A percentile compares a stretch with the other conserved stretches of the same genome.
These are phyloP conservation scores for Lutraria rhynchaena DNA, from an alignment of 1,140 invertebrate species.

Conservation along the genomic window DNA sequence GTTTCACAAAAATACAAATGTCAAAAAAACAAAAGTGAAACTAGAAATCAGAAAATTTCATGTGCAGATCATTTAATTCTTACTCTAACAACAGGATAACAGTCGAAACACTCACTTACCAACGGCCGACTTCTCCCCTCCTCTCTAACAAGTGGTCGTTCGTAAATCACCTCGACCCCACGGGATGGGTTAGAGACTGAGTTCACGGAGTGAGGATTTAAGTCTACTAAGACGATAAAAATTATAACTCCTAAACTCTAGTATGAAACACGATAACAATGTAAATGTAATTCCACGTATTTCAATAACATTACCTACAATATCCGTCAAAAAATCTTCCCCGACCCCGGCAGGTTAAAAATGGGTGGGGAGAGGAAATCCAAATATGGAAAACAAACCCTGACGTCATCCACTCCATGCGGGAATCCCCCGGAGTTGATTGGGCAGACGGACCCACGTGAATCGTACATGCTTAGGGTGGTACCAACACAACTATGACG, in stretches of 20 bases:
- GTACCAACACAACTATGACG: constrained; percentile 62
- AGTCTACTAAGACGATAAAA: too few species aligned
- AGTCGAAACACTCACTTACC: too few species aligned
- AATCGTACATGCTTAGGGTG: constrained; percentile 70
- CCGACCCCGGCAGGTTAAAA: constrained; percentile 67
- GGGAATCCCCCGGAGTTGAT: constrained; percentile 68
- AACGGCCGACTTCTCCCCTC: too few species aligned
- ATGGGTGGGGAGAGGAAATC: constrained; percentile 73
- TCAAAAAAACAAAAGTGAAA: constrained; percentile 3
- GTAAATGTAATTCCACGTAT: background rate
- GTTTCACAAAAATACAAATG: too few species aligned
- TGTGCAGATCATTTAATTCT: too few species aligned
- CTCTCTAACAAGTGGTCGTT: constrained; percentile 38
- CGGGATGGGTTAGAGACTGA: constrained; percentile 47
- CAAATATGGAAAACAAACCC: constrained; percentile 67
- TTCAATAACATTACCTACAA: background rate
- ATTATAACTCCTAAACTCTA: background rate
- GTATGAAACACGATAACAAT: background rate
- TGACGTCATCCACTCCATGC: constrained; percentile 65
- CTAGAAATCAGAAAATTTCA: too few species aligned
- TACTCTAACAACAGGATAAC: too few species aligned
- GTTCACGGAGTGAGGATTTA: constrained; percentile 17
- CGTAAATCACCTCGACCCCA: constrained; percentile 44
- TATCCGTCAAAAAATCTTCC: constrained; percentile 38
- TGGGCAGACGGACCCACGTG: constrained; percentile 73